Conservation (phyloP, 2,797 vertebrate species). For the Sitta carolinensis region DNA sequence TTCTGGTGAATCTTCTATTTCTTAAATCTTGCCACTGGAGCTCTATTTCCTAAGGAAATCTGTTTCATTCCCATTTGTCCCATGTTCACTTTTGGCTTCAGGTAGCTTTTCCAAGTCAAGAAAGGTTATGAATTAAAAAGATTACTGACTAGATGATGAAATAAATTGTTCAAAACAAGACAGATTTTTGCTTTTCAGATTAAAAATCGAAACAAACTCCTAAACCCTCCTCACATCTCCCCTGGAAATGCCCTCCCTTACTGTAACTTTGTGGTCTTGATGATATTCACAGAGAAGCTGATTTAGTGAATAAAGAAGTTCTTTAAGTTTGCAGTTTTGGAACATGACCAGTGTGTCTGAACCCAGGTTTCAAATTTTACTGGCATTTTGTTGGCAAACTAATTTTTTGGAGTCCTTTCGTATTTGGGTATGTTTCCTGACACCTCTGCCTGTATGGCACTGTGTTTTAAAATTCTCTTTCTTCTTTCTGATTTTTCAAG, state of each 20-base stretch:
- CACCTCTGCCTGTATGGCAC: slow-evolving; percentile 72
- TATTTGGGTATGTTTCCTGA: slow-evolving; percentile 74
- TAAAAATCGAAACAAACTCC: slow-evolving; percentile 47
- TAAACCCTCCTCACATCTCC: slow-evolving; percentile 54
- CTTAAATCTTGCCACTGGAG: background rate
- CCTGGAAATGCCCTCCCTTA: slow-evolving; percentile 66
- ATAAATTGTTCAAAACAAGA: background rate
- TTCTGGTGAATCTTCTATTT: background rate
- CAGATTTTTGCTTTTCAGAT: slow-evolving; percentile 62
- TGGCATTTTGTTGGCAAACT: slow-evolving; percentile 77
- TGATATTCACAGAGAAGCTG: slow-evolving; percentile 76
- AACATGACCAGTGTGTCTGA: slow-evolving; percentile 75
- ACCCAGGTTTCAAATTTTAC: slow-evolving; percentile 73
- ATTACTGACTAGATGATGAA: background rate
- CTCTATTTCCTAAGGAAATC: background rate
- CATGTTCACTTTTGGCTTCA: background rate
- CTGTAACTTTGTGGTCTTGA: slow-evolving; percentile 68
- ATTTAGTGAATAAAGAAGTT: slow-evolving; percentile 77
- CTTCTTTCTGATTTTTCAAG: slow-evolving; percentile 1
- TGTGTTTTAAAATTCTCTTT: slow-evolving; percentile 51
- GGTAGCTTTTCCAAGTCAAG: slow-evolving; percentile 47
- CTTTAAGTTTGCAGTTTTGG: slow-evolving; percentile 76
- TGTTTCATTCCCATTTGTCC: background rate
- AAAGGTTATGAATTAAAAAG: background rate
- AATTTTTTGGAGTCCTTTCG: slow-evolving; percentile 67